A percentile compares a stretch with the other conserved stretches of the same genome.
Conservation (phyloP, 1,140 invertebrate genomes). For the Drosophila orena region DNA sequence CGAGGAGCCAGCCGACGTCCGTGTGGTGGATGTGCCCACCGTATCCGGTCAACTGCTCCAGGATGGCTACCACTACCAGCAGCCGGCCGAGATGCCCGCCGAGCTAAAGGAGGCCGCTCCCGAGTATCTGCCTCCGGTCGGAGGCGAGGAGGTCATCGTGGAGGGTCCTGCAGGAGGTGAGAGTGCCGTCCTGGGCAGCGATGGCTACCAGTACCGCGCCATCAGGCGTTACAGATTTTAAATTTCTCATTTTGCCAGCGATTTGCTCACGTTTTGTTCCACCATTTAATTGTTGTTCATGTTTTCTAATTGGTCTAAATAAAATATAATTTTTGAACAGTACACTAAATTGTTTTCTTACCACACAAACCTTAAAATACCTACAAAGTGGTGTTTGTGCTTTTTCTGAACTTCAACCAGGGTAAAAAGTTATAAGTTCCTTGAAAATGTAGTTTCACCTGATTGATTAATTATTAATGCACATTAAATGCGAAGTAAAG, state of each 20-base stretch:
- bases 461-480: constrained; percentile 24
- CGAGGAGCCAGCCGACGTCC: constrained; percentile 44
- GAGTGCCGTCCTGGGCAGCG: constrained; percentile 63
- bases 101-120: constrained; percentile 57
- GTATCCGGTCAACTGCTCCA: constrained; percentile 51
- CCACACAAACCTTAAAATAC: no score
- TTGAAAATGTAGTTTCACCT: constrained; percentile 3
- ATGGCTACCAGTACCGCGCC: constrained; percentile 78
- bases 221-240: constrained; percentile 74
- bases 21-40: constrained; percentile 62
- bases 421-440: background rate
- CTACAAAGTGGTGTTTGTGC: no score
- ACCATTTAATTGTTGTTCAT: constrained; percentile 26
- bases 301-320: constrained; percentile 32
- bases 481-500: constrained; percentile 14
- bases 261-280: constrained; percentile 13
- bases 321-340: constrained; percentile 32
- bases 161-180: constrained; percentile 69
- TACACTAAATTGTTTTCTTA: background rate
- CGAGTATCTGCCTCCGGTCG: constrained; percentile 67
- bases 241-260: constrained; percentile 25
- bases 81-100: constrained; percentile 55
- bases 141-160: constrained; percentile 35
- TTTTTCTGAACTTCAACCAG: no score
- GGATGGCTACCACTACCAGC: constrained; percentile 76